Percentiles rank a stretch among this genome's conserved stretches.
phyloP scores from a whole-genome alignment of 2,888 invertebrate species.

The Idaea biselata region DNA sequence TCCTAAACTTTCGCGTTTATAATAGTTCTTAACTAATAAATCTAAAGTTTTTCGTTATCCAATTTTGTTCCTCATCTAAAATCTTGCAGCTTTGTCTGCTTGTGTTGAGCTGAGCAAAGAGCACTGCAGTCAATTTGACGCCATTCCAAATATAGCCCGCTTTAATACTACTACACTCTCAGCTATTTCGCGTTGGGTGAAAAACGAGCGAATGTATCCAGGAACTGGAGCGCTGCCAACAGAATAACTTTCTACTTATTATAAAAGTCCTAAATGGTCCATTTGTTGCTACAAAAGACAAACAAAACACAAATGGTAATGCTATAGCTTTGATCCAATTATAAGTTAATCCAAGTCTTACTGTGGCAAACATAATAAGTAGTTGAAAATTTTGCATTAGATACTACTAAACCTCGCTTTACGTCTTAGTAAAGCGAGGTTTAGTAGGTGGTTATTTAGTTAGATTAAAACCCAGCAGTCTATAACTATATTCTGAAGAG shows the following conservation, averaged over 20 bases:
- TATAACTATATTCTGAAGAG: too few species aligned
- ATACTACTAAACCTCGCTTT: too few species aligned
- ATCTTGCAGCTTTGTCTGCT: conserved; percentile 11
- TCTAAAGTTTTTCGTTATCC: neutral
- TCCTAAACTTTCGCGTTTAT: neutral
- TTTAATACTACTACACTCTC: conserved; percentile 53
- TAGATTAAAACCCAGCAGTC: too few species aligned
- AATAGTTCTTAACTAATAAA: conserved; percentile 9
- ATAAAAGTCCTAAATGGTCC: neutral
- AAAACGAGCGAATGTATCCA: conserved; percentile 58
- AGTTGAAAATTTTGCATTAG: too few species aligned
- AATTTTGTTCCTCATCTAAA: neutral
- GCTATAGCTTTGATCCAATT: too few species aligned
- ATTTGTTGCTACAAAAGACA: neutral
- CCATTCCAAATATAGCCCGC: conserved; percentile 60
- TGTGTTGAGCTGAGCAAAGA: conserved; percentile 22
- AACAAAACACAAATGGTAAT: neutral
- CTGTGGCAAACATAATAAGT: too few species aligned
- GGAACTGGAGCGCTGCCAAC: conserved; percentile 55
- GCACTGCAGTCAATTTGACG: conserved; percentile 60
- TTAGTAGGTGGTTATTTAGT: too few species aligned
- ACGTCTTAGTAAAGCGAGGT: too few species aligned
- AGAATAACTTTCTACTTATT: conserved; percentile 11
- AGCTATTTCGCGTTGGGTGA: conserved; percentile 66
- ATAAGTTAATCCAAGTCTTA: too few species aligned